phyloP scores from a whole-genome alignment of 2,888 invertebrate species.

The Amiota mariae region DNA sequence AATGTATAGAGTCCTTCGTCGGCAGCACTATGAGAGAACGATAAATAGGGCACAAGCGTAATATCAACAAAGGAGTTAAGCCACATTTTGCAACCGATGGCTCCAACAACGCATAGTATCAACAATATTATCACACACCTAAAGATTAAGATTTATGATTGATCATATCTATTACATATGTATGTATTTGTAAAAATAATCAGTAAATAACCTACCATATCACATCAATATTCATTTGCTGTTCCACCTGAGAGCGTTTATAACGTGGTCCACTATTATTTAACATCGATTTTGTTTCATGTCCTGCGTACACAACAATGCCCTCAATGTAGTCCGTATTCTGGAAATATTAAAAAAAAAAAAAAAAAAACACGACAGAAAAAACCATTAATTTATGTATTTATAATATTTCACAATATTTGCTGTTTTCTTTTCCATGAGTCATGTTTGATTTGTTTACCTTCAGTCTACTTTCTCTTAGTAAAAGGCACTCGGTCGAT shows the following conservation, averaged over 20 bases:
- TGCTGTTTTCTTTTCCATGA: not conserved
- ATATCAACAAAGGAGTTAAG: conserved; percentile 75
- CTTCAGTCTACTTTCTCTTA: conserved; percentile 92
- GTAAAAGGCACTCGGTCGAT: conserved; percentile 90
- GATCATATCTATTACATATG: not conserved
- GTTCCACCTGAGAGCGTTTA: conserved; percentile 93
- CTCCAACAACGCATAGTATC: conserved; percentile 91
- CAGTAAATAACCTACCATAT: conserved; percentile 87
- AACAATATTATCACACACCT: conserved; percentile 91
- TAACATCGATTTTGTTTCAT: conserved; percentile 98
- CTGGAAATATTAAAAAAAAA: conserved; percentile 69
- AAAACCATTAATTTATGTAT: too few relatives aligned
- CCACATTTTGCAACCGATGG: conserved; percentile 93
- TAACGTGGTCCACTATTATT: conserved; percentile 96
- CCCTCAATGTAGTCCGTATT: conserved; percentile 98
- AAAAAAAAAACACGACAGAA: too few relatives aligned
- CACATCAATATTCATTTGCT: conserved; percentile 95
- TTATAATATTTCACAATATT: not conserved
- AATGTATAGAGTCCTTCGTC: conserved; percentile 90
- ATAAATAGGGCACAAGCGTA: conserved; percentile 79
- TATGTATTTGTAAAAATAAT: not conserved
- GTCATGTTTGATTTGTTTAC: conserved; percentile 48
- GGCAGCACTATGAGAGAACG: conserved; percentile 77
- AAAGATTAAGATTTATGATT: conserved; percentile 14
- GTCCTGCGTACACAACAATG: conserved; percentile 96